Conservation (phyloP, 2,113 vertebrate species). For the Puntigrus tetrazona region DNA sequence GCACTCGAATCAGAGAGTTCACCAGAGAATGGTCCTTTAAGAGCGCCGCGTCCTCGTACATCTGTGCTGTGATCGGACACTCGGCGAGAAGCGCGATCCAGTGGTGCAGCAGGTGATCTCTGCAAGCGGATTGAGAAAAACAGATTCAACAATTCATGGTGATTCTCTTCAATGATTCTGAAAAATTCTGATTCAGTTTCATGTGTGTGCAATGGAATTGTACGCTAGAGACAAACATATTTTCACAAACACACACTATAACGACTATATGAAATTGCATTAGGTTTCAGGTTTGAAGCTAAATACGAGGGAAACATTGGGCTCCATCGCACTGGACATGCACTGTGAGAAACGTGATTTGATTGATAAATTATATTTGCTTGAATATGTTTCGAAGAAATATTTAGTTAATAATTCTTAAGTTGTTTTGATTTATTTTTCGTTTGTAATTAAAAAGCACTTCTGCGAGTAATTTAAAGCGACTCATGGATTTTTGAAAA, state of each 20-base stretch:
- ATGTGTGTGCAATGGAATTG: background rate
- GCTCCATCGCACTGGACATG: too few relatives aligned
- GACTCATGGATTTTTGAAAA: too few relatives aligned
- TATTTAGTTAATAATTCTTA: background rate
- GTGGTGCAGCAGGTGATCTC: slow-evolving; percentile 96
- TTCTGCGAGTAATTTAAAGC: background rate
- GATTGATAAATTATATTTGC: too few relatives aligned
- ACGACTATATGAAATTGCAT: too few relatives aligned
- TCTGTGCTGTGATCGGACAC: slow-evolving; percentile 94
- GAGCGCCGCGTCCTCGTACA: slow-evolving; percentile 94
- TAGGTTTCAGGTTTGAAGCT: background rate
- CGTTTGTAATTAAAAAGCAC: background rate
- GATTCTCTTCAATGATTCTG: too few relatives aligned
- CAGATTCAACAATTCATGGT: too few relatives aligned
- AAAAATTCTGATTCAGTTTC: too few relatives aligned
- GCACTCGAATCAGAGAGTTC: slow-evolving; percentile 94
- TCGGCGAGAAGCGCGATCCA: slow-evolving; percentile 97
- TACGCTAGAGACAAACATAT: background rate
- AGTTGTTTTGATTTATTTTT: background rate
- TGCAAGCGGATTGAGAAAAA: slow-evolving; percentile 59
- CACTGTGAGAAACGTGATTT: too few relatives aligned
- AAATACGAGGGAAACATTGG: background rate
- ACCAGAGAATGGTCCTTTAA: slow-evolving; percentile 96
- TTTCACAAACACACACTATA: too few relatives aligned
- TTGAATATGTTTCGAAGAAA: too few relatives aligned